Base-by-base conservation (phyloP, 2,888 invertebrate genomes). In the Drymonia ruficornis region DNA sequence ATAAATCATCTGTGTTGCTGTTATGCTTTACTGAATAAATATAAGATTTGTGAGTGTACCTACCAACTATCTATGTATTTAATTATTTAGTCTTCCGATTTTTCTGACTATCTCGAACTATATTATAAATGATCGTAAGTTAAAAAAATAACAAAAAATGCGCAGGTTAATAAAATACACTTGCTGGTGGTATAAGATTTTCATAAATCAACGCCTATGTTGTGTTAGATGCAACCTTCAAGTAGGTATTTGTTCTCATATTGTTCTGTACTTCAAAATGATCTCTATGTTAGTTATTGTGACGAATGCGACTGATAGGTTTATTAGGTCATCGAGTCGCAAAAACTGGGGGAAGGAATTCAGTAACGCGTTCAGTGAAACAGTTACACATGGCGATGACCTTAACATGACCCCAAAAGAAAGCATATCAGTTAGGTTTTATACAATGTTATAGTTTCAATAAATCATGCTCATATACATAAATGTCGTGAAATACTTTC, bases 391-490 rank as follows among this genome's bases (percentile, higher is more conserved):
- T 31, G 12, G 31, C 9, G 11, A 23, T 2, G 23, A 23, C 7
- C 23, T 23, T 31, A 31, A 9, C 31, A 31, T 11, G 11, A 48
- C 45, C 50, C 52, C 54, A 59, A 54, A 54, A 58, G 58, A 59
- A 67, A 62, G 72, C 76, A 72, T 76, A 75, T 78, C 72, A 72
- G 29, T 63, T 64, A 67, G 60, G 65, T 72, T 67, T 73, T 65
- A 59, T 60, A 53, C 61, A 57, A 62, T 65, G 59, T 67, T 71
- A 65, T 71, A 66, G 51, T 70, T 75, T 71, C 63, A 56, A 61
- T 61, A 74, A 72, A 74, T 70, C 73, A 72, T 70, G 70, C 68
- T 70, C 61, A 55, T 62, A 61, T 56, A 63, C 56, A 65, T 44
- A 23, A 23, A 54, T 49, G 53, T 60, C 53, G 43, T 61, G 54